A percentile compares a stretch with the other conserved stretches of the same genome.
phyloP scores from a whole-genome alignment of 2,113 vertebrate genomes.

The Marmota monax region DNA sequence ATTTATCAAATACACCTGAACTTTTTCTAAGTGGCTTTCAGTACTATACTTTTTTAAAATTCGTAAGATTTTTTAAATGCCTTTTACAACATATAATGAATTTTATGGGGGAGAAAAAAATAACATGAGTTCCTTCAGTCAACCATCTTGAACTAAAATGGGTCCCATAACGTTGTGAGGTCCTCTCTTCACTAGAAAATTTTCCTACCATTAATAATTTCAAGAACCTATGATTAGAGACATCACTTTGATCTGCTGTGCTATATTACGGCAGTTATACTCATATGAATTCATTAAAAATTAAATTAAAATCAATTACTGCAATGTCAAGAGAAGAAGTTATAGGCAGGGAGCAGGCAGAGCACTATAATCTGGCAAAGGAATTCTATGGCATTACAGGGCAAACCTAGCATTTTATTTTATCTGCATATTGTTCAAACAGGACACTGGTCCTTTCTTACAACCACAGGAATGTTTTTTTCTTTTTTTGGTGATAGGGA shows the following conservation, averaged over 20 bases:
- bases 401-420: neutral
- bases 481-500: too few relatives aligned
- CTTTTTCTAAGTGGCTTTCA: constrained; percentile 5
- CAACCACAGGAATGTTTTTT: neutral
- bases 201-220: neutral
- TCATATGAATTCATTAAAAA: neutral
- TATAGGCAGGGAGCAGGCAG: neutral
- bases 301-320: neutral
- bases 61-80: neutral
- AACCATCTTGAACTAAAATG: neutral
- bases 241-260: neutral
- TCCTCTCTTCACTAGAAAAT: neutral
- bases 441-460: neutral
- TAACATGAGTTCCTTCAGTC: neutral
- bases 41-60: neutral
- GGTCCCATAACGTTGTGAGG: neutral
- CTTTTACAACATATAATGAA: neutral
- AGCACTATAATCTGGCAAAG: neutral
- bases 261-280: neutral
- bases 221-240: neutral
- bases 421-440: neutral
- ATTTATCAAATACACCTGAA: neutral
- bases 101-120: neutral
- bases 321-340: neutral
- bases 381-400: neutral